Evolutionary conservation across 2,797 vertebrate species (phyloP).

Genomic region (Xerus rutilus): DNA sequence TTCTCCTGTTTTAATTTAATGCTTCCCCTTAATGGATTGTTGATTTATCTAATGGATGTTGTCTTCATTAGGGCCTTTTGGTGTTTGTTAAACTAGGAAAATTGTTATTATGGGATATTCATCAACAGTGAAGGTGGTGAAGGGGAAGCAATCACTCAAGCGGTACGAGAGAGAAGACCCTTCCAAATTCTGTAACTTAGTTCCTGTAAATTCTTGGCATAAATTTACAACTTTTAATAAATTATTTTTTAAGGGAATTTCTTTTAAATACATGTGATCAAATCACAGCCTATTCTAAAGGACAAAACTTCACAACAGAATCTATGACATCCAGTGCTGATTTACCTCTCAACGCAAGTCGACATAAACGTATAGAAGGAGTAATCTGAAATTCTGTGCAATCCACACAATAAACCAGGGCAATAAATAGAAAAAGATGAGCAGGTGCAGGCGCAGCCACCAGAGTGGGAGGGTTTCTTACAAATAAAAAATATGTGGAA

Average conservation of each 20-base stretch:
- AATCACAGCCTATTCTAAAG: conserved; percentile 25
- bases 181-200: conserved; percentile 27
- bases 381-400: conserved; percentile 43
- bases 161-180: background rate
- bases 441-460: conserved; percentile 40
- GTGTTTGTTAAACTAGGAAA: conserved; percentile 54
- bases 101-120: conserved; percentile 39
- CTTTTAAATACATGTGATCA: conserved; percentile 37
- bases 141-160: background rate
- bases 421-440: conserved; percentile 69
- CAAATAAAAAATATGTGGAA: conserved; percentile 59
- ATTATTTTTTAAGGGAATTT: conserved; percentile 40
- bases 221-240: conserved; percentile 42
- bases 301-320: background rate
- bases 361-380: conserved; percentile 27
- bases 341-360: conserved; percentile 27
- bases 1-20: conserved; percentile 38
- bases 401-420: conserved; percentile 25
- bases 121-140: conserved; percentile 10
- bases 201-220: conserved; percentile 4
- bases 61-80: background rate
- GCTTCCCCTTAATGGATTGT: conserved; percentile 9
- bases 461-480: conserved; percentile 47
- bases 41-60: conserved; percentile 54
- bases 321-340: conserved; percentile 4